Base-by-base conservation (phyloP, 2,113 vertebrate species). In the Epinephelus lanceolatus region DNA sequence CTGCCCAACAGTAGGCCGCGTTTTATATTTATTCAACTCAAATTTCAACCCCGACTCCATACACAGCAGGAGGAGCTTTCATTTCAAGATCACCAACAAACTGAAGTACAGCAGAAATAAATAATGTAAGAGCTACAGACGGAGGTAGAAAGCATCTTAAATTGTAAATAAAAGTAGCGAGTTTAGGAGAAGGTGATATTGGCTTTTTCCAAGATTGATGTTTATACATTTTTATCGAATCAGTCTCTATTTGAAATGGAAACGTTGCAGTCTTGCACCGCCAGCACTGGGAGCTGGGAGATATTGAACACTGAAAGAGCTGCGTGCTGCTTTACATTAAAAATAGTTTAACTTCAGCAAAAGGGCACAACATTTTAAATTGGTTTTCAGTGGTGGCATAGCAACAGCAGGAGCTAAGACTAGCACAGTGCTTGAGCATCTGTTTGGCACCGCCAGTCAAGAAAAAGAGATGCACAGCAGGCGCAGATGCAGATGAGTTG, bases 1-100 rank as follows among this genome's bases (percentile, higher is more conserved):
- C 89, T 89, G 19, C 45, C 56, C 63, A 82, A 56, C 62, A 94
- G 98, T 97, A 96, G 94, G 96, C 9, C 27, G 10, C 1, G 33
- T 52, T 73, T 59, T 1, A 47, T 6, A 33, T 45, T 11, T 27
- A 69, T 52, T 76, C 10, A 74, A 12, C 23, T 74, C 53, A 19
- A 12, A 59, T 70, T 66, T 81, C 1, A 62, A 25, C 23, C 52
- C 23, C 21, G 47, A 65, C 53, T 19, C 21, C 0, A 13, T 13
- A 52, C 8, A 47, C 17, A 30, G 6, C 13, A 23, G 33, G 53
- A 33, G 9, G 4, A 0, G 10, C 47, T 69, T 69, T 19, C 17
- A 53, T 49, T 49, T 49, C 42, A 10, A 45, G 42, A 12, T 45
- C 42, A 45, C 9, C 11, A 45, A 45, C 42, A 9, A 45, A 9